Evolutionary conservation across 2,888 invertebrate species (phyloP).

Genomic region (Podotricha telesiphe): DNA sequence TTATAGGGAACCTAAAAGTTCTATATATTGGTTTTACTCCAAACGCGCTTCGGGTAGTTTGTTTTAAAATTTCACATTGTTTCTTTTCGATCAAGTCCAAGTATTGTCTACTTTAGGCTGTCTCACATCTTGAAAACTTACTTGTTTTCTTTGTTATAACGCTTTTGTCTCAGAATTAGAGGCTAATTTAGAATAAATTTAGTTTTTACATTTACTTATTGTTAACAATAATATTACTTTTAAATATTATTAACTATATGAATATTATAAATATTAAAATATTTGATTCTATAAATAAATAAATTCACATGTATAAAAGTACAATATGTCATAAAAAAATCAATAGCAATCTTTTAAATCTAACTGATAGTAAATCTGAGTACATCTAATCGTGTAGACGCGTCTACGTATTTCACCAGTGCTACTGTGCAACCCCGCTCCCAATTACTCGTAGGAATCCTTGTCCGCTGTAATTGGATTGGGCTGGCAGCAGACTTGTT

Average conservation of each 20-base stretch:
- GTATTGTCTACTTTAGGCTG: conserved; percentile 66
- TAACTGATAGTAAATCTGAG: conserved; percentile 36
- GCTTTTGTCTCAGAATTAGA: neutral
- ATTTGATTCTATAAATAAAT: no score
- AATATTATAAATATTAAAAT: no score
- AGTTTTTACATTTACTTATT: neutral
- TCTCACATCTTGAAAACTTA: conserved; percentile 53
- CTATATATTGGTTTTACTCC: conserved; percentile 50
- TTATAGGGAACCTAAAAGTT: conserved; percentile 34
- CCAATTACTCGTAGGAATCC: conserved; percentile 83
- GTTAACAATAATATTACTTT: neutral
- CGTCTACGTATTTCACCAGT: conserved; percentile 61
- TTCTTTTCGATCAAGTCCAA: conserved; percentile 70
- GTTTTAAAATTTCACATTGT: conserved; percentile 78
- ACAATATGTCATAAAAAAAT: neutral
- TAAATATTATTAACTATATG: neutral
- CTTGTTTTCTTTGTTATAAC: conserved; percentile 53
- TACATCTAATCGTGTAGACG: conserved; percentile 35
- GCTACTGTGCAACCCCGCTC: conserved; percentile 69
- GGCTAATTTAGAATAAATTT: conserved; percentile 11
- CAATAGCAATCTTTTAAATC: conserved; percentile 6
- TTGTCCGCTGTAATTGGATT: conserved; percentile 83
- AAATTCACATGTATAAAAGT: no score
- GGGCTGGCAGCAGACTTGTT: conserved; percentile 81
- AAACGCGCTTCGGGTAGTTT: conserved; percentile 66